A percentile compares a stretch with the other conserved stretches of the same genome.
Conservation (phyloP, 1,140 invertebrate genomes). For the Caenorhabditis briggsae region DNA sequence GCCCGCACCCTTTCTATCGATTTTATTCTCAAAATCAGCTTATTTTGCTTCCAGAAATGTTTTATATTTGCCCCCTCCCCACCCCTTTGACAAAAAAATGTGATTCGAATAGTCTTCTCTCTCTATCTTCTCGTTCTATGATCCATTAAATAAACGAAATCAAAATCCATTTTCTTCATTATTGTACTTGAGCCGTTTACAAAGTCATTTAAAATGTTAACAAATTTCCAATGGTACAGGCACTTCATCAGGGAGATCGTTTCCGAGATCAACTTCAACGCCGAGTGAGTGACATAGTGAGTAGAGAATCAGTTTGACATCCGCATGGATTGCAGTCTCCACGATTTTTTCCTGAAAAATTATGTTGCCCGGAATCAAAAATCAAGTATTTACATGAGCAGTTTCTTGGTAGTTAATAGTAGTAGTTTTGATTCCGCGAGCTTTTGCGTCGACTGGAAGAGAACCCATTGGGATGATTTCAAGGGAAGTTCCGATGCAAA, state of each 20-base stretch:
- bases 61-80: background rate
- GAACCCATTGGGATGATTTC: slow-evolving; percentile 97
- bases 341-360: slow-evolving; percentile 21
- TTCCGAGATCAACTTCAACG: slow-evolving; percentile 11
- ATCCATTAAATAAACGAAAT: background rate
- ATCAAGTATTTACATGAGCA: slow-evolving; percentile 84
- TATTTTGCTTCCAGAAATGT: slow-evolving; percentile 45
- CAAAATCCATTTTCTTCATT: too few relatives aligned
- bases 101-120: slow-evolving; percentile 55
- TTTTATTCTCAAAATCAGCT: slow-evolving; percentile 40
- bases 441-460: slow-evolving; percentile 89
- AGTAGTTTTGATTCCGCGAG: slow-evolving; percentile 89
- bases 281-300: slow-evolving; percentile 30
- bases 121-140: background rate
- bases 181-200: background rate
- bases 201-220: background rate
- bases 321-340: slow-evolving; percentile 29
- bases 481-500: slow-evolving; percentile 93
- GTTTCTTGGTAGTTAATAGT: slow-evolving; percentile 97
- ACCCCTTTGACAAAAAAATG: slow-evolving; percentile 40
- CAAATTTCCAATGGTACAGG: slow-evolving; percentile 33
- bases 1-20: slow-evolving; percentile 40
- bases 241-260: slow-evolving; percentile 28
- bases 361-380: background rate
- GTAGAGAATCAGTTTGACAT: slow-evolving; percentile 35